phyloP scores from a whole-genome alignment of 1,140 invertebrate species.

The Drosophila dunni region DNA sequence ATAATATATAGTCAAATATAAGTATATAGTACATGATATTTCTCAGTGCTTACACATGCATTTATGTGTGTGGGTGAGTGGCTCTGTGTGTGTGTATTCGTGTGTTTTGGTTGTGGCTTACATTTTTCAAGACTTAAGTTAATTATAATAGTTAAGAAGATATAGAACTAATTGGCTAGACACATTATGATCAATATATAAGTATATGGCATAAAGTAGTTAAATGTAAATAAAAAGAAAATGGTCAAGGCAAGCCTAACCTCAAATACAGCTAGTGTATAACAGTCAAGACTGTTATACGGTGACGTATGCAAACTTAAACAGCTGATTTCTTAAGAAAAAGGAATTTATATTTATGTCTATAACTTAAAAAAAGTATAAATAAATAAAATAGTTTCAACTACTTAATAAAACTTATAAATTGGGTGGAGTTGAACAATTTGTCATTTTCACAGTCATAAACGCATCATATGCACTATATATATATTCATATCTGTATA shows the following conservation, averaged over 20 bases:
- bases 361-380: constrained; percentile 6
- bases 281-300: constrained; percentile 33
- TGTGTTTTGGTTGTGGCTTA: constrained; percentile 38
- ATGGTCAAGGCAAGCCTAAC: constrained; percentile 17
- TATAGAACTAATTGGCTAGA: constrained; percentile 28
- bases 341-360: not conserved
- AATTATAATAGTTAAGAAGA: constrained; percentile 36
- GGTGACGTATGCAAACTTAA: constrained; percentile 36
- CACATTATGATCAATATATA: constrained; percentile 33
- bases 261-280: constrained; percentile 16
- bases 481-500: constrained; percentile 7
- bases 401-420: constrained; percentile 80
- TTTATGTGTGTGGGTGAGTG: constrained; percentile 42
- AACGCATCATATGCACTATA: constrained; percentile 25
- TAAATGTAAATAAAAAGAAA: constrained; percentile 30
- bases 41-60: constrained; percentile 67
- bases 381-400: constrained; percentile 30
- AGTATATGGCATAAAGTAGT: constrained; percentile 18
- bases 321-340: constrained; percentile 10
- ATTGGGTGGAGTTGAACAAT: constrained; percentile 80
- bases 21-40: constrained; percentile 40
- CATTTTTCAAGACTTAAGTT: constrained; percentile 56
- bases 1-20: constrained; percentile 39
- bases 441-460: constrained; percentile 19
- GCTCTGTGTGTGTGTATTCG: constrained; percentile 13